phyloP scores from a whole-genome alignment of 1,140 invertebrate genomes.

The Gerris buenoi region DNA sequence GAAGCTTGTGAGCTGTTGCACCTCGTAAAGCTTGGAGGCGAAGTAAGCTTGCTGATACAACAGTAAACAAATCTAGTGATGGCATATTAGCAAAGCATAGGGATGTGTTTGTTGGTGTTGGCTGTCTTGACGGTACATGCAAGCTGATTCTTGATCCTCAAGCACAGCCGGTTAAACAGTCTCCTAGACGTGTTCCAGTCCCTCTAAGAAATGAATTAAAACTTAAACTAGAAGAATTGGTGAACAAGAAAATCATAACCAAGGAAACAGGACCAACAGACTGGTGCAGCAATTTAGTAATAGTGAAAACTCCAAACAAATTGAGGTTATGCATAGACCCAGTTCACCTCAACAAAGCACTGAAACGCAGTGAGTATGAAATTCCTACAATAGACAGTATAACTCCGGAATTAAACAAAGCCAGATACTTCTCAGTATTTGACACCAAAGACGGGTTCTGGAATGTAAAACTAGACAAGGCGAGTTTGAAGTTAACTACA shows the following conservation, averaged over 20 bases:
- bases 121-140: neutral
- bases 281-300: constrained; percentile 20
- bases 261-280: constrained; percentile 19
- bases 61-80: neutral
- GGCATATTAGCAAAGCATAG: neutral
- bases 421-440: neutral
- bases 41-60: neutral
- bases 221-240: constrained; percentile 17
- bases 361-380: neutral
- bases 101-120: constrained; percentile 10
- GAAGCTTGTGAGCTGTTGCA: too few relatives aligned
- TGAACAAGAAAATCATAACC: constrained; percentile 17
- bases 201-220: constrained; percentile 15
- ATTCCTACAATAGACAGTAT: neutral
- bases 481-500: constrained; percentile 30
- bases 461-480: constrained; percentile 23
- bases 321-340: constrained; percentile 8
- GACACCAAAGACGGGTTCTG: neutral
- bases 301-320: constrained; percentile 7
- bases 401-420: neutral
- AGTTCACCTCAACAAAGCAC: constrained; percentile 21
- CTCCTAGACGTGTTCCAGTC: constrained; percentile 18
- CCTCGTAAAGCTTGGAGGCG: neutral
- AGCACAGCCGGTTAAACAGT: constrained; percentile 14
- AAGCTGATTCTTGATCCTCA: neutral